These are phyloP conservation scores for Mycalesis mineus DNA, from an alignment of 2,888 invertebrate species.

Conservation along the genomic window DNA sequence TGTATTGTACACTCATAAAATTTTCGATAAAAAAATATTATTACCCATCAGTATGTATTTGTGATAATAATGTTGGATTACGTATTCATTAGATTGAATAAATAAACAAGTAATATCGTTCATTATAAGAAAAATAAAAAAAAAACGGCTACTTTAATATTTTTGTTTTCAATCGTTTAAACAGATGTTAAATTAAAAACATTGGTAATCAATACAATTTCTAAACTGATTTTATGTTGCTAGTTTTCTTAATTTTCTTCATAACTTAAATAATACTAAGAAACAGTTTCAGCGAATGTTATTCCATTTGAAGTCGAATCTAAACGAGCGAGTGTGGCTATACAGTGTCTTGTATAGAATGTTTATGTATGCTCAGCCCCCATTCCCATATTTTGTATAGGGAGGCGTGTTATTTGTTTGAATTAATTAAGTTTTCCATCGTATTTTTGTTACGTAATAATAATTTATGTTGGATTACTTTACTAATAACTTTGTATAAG, in stretches of 20 bases:
- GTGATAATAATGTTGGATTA: neutral
- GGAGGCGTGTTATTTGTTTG: constrained; percentile 48
- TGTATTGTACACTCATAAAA: constrained; percentile 38
- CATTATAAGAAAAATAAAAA: too few species aligned
- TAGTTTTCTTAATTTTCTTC: neutral
- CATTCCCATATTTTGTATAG: constrained; percentile 47
- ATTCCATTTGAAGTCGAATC: constrained; percentile 59
- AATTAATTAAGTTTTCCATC: constrained; percentile 48
- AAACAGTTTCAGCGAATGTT: constrained; percentile 24
- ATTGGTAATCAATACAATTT: too few species aligned
- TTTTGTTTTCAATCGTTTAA: too few species aligned
- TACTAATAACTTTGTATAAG: neutral
- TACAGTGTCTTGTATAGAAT: constrained; percentile 50
- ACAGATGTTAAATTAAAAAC: too few species aligned
- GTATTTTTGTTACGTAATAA: constrained; percentile 37
- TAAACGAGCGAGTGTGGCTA: constrained; percentile 54
- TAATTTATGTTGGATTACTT: constrained; percentile 10
- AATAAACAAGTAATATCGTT: too few species aligned
- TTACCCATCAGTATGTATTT: neutral
- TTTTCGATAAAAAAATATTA: neutral
- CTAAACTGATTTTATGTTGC: neutral
- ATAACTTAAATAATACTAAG: neutral
- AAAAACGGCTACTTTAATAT: too few species aligned
- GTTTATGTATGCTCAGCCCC: constrained; percentile 33
- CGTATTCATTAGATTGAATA: too few species aligned